A percentile compares a stretch with the other conserved stretches of the same genome.
Evolutionary conservation across 1,140 invertebrate species (phyloP).

Genomic region (Lepeophtheirus salmonis): DNA sequence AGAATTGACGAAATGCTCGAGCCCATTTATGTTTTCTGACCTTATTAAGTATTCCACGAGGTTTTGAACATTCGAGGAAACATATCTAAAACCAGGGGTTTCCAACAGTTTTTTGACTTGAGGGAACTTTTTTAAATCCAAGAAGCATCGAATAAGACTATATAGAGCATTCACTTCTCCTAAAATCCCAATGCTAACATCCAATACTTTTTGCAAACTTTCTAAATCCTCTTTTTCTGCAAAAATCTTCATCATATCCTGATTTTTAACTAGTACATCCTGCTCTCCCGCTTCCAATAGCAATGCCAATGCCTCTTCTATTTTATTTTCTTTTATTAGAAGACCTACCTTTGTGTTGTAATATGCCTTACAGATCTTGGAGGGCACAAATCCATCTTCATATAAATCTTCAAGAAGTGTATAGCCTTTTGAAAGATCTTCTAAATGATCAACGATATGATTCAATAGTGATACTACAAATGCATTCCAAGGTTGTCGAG

Average conservation of each 20-base stretch:
- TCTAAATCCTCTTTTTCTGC: slow-evolving; percentile 36
- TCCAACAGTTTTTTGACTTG: slow-evolving; percentile 63
- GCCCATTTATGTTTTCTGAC: slow-evolving; percentile 40
- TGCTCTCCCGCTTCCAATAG: slow-evolving; percentile 28
- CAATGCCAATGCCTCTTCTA: slow-evolving; percentile 35
- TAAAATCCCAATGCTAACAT: slow-evolving; percentile 49
- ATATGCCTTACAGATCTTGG: background rate
- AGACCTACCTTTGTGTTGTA: background rate
- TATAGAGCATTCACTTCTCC: slow-evolving; percentile 62
- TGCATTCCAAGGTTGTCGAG: background rate
- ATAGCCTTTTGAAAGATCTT: background rate
- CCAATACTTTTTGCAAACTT: slow-evolving; percentile 51
- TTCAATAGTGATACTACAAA: background rate
- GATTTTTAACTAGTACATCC: slow-evolving; percentile 34
- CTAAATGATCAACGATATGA: background rate
- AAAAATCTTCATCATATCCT: slow-evolving; percentile 43
- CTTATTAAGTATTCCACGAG: slow-evolving; percentile 38
- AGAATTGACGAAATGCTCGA: slow-evolving; percentile 50
- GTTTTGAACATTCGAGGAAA: slow-evolving; percentile 27
- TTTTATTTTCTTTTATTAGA: slow-evolving; percentile 34
- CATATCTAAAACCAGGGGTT: slow-evolving; percentile 20
- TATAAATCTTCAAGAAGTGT: background rate
- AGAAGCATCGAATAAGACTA: slow-evolving; percentile 54
- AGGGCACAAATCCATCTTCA: background rate
- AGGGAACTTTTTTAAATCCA: slow-evolving; percentile 48